Percentiles rank a stretch among this genome's conserved stretches.
Conservation (phyloP, 2,888 invertebrate genomes). For the Embidobia sp. region DNA sequence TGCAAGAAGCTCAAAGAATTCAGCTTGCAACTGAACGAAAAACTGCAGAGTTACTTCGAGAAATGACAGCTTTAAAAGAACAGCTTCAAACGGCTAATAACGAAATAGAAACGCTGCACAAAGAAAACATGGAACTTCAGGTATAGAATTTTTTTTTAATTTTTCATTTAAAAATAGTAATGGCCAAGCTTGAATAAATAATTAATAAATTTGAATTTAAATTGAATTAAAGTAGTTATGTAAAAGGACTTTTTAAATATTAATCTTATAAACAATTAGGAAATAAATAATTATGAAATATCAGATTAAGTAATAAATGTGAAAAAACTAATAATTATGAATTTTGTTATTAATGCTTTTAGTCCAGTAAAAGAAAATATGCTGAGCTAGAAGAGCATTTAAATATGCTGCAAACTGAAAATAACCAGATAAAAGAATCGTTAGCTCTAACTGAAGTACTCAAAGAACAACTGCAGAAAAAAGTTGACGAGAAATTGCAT, state of each 20-base stretch:
- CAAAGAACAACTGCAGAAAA: constrained; percentile 84
- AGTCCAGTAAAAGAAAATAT: not conserved
- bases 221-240: too few species aligned
- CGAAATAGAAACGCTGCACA: constrained; percentile 76
- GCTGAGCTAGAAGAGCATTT: constrained; percentile 81
- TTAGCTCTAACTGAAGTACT: constrained; percentile 84
- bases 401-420: constrained; percentile 83
- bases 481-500: constrained; percentile 86
- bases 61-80: constrained; percentile 85
- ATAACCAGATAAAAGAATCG: constrained; percentile 82
- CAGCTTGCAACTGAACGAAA: constrained; percentile 86
- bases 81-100: constrained; percentile 82
- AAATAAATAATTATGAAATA: too few species aligned
- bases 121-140: constrained; percentile 71
- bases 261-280: too few species aligned
- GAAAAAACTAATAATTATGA: too few species aligned
- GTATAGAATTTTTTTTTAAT: too few species aligned
- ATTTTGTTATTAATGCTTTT: constrained; percentile 1
- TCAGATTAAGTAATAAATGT: too few species aligned
- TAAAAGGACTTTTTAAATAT: too few species aligned
- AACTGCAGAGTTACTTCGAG: constrained; percentile 85
- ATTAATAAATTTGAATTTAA: too few species aligned
- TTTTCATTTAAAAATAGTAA: too few species aligned
- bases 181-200: too few species aligned
- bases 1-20: constrained; percentile 87